A percentile compares a stretch with the other conserved stretches of the same genome.
Conservation (phyloP, 2,113 vertebrate genomes). For the Lepidothrix coronata region DNA sequence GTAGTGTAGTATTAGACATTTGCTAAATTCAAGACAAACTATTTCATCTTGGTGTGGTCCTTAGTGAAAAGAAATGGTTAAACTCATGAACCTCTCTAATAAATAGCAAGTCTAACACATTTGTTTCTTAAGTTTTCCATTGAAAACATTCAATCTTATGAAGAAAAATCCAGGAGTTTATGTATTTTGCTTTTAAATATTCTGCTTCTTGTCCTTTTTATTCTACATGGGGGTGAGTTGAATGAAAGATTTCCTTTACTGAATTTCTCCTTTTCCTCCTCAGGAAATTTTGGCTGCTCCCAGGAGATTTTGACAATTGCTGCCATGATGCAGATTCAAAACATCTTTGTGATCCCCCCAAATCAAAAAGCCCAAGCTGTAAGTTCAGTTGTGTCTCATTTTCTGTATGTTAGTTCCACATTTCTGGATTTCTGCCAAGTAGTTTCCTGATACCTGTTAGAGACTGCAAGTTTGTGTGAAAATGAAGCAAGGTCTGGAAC, state of each 20-base stretch:
- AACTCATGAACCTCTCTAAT: background rate
- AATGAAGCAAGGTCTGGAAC: background rate
- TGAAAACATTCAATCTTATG: background rate
- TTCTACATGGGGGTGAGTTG: background rate
- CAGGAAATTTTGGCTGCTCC: slow-evolving; percentile 95
- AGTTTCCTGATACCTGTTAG: background rate
- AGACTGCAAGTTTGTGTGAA: background rate
- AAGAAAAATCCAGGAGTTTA: background rate
- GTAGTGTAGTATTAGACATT: background rate
- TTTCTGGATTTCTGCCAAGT: background rate
- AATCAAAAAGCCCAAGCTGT: slow-evolving; percentile 93
- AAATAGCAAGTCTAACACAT: background rate
- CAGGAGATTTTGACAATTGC: slow-evolving; percentile 96
- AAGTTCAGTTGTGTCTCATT: slow-evolving; percentile 48
- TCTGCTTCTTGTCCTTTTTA: background rate
- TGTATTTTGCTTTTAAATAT: background rate
- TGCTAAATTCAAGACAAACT: background rate
- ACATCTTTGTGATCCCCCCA: slow-evolving; percentile 87
- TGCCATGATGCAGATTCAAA: slow-evolving; percentile 99
- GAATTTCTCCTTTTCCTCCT: background rate
- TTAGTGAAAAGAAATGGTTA: background rate
- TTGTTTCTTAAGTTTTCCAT: background rate
- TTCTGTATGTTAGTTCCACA: background rate
- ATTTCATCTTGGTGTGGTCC: background rate
- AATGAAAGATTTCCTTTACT: background rate